Percentiles rank a stretch among this genome's conserved stretches.
phyloP scores from a whole-genome alignment of 2,797 vertebrate genomes.

The Coregonus ussuriensis region DNA sequence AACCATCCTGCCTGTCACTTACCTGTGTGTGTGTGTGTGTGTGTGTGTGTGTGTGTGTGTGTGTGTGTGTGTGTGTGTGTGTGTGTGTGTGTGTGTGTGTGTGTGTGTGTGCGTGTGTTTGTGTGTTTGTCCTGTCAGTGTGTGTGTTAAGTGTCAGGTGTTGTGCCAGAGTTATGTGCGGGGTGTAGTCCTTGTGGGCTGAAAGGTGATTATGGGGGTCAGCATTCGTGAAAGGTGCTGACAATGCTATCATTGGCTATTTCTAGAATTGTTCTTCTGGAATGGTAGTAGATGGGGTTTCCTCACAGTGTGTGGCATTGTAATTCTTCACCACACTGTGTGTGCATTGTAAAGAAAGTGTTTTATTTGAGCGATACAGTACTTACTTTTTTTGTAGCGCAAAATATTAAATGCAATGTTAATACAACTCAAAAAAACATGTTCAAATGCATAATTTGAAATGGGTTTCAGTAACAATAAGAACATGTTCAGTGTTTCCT shows the following conservation, averaged over 20 bases:
- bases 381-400: too few relatives aligned
- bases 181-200: not conserved
- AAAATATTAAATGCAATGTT: too few relatives aligned
- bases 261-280: not conserved
- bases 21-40: constrained; percentile 12
- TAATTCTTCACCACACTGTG: not conserved
- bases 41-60: not conserved
- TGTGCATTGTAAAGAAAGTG: not conserved
- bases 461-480: too few relatives aligned
- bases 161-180: not conserved
- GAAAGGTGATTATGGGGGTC: not conserved
- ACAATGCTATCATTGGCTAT: not conserved
- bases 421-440: too few relatives aligned
- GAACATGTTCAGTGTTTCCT: too few relatives aligned
- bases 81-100: not conserved
- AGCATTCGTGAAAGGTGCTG: not conserved
- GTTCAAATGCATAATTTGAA: too few relatives aligned
- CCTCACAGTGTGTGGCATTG: too few relatives aligned
- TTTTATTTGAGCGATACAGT: too few relatives aligned
- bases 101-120: not conserved
- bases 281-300: not conserved
- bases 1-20: constrained; percentile 45
- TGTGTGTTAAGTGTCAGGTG: not conserved
- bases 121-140: constrained; percentile 35
- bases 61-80: constrained; percentile 8